Evolutionary conservation across 1,140 invertebrate genomes (phyloP).

Genomic region (Bicyclus anynana): DNA sequence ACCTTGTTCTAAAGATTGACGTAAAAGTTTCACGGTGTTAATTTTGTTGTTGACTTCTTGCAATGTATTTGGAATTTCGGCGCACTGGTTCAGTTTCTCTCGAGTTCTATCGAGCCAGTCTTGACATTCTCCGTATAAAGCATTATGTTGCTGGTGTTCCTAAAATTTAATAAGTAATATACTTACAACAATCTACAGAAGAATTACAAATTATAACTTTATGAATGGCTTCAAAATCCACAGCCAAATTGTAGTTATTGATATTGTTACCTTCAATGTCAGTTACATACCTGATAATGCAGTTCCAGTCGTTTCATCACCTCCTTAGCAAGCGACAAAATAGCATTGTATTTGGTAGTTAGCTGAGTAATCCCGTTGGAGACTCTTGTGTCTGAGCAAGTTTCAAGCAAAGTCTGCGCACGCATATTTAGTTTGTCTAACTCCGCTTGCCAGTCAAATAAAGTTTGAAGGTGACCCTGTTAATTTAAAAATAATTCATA

Average conservation of each 20-base stretch:
- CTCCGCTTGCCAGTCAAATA: slow-evolving; percentile 96
- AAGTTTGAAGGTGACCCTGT: slow-evolving; percentile 88
- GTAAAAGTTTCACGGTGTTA: slow-evolving; percentile 88
- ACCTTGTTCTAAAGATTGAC: slow-evolving; percentile 92
- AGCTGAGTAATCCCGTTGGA: slow-evolving; percentile 96
- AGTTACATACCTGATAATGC: slow-evolving; percentile 87
- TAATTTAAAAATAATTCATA: slow-evolving; percentile 16
- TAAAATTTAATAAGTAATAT: slow-evolving; percentile 33
- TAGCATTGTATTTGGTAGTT: slow-evolving; percentile 94
- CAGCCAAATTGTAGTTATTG: too few species aligned
- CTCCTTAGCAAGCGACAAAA: slow-evolving; percentile 95
- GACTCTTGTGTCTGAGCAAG: slow-evolving; percentile 94
- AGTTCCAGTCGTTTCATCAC: slow-evolving; percentile 93
- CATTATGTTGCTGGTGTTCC: slow-evolving; percentile 93
- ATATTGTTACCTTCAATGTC: too few species aligned
- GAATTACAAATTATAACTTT: too few species aligned
- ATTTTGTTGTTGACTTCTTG: slow-evolving; percentile 90
- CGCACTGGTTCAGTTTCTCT: slow-evolving; percentile 88
- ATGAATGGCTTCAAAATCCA: too few species aligned
- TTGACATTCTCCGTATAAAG: slow-evolving; percentile 92
- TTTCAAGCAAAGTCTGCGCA: slow-evolving; percentile 93
- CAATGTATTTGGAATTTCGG: slow-evolving; percentile 85
- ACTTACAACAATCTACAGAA: too few species aligned
- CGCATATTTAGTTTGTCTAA: slow-evolving; percentile 94
- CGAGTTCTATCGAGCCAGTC: slow-evolving; percentile 93